phyloP scores from a whole-genome alignment of 2,797 vertebrate species.

The Tokudaia tokunoshimensis region DNA sequence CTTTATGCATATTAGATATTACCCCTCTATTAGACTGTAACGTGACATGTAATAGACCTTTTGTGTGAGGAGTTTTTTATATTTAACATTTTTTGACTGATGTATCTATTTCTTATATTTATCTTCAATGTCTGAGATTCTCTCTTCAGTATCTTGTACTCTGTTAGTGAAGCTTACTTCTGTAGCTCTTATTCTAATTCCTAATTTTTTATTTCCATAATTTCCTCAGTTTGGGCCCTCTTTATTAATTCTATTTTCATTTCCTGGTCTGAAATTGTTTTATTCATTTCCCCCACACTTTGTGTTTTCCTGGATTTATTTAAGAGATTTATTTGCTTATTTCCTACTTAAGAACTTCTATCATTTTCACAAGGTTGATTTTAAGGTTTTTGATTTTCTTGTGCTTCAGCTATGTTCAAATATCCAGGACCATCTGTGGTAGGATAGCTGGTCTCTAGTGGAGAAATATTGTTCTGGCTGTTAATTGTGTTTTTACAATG shows the following conservation, averaged over 20 bases:
- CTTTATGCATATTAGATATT: neutral
- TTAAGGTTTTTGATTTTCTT: neutral
- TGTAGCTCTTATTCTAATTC: too few relatives aligned
- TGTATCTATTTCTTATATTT: neutral
- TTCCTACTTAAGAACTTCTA: neutral
- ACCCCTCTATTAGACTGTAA: neutral
- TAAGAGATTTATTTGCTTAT: neutral
- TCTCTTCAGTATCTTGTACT: too few relatives aligned
- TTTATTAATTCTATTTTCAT: too few relatives aligned
- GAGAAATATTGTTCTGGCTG: neutral
- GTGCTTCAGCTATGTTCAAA: neutral
- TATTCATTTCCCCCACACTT: neutral
- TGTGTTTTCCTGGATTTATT: neutral
- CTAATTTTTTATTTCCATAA: too few relatives aligned
- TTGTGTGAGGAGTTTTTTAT: too few relatives aligned
- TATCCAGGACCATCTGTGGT: neutral
- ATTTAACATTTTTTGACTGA: too few relatives aligned
- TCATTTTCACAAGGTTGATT: neutral
- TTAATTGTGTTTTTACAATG: neutral
- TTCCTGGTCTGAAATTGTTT: neutral
- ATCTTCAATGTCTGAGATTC: too few relatives aligned
- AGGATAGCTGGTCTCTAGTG: neutral
- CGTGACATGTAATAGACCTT: too few relatives aligned
- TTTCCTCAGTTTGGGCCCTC: too few relatives aligned
- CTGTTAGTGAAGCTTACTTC: too few relatives aligned